Base-by-base conservation (phyloP, 2,888 invertebrate species). In the Kuschelorhynchus macadamiae region DNA sequence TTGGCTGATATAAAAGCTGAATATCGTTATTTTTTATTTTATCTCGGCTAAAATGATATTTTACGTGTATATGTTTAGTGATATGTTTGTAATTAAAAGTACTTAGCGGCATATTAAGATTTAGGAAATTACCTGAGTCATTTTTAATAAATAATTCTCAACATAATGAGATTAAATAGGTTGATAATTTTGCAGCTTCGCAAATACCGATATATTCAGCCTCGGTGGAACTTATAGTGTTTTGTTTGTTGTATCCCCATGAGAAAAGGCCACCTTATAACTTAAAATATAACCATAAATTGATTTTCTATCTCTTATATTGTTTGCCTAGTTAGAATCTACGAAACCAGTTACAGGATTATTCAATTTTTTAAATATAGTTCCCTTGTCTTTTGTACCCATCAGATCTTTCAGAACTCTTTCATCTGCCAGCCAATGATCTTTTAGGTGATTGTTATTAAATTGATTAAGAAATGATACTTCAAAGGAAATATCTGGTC, bases 371-470 rank as follows among this genome's bases (percentile, higher is more conserved):
- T 71, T 47, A 46, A 71, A 2, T 44, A 14, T 4, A 80, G 50
- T 8, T 75, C 72, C 8, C n/a, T n/a, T n/a, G n/a, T n/a, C n/a
- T n/a, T n/a, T n/a, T n/a, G n/a, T 71, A 17, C 61, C 67, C 20
- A 70, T 66, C 39, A 70, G 53, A 57, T 81, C 81, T 14, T 75
- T 69, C 0, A 81, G 57, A 1, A 80, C 71, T 2, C 74, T 46
- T 55, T 80, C 78, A 0, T 76, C 77, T 1, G 75, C 75, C 11
- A 52, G 57, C 77, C 79, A 80, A 39, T 71, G 71, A 25, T 46
- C 36, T 16, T 61, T 39, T 21, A 21, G 30, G 50, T 68, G 59
- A 1, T 46, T 25, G 21, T 61, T 68, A 56, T 71, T 71, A 56
- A 64, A 68, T 44, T 71, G 68, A 39, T 64, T 71, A 9, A 68